Evolutionary conservation across 1,140 invertebrate species (phyloP).

Genomic region (Radopholus similis): DNA sequence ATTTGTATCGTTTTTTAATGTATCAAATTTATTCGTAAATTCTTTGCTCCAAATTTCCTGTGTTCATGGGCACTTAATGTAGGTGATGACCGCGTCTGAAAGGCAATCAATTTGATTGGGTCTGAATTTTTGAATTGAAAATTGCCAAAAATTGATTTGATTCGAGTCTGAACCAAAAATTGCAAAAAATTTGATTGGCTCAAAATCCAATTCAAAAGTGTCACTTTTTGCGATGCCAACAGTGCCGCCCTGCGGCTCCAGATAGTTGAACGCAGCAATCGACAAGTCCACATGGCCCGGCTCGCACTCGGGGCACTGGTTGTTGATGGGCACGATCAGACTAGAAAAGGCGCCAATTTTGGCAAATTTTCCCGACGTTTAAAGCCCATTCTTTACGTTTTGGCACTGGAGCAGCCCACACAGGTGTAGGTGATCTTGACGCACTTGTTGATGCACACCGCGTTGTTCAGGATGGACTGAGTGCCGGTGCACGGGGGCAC

Average conservation of each 20-base stretch:
- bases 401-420: background rate
- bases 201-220: background rate
- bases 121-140: no score
- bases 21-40: no score
- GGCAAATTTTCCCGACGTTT: background rate
- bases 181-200: background rate
- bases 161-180: background rate
- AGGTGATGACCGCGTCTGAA: background rate
- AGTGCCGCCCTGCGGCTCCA: constrained; percentile 17
- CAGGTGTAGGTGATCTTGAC: constrained; percentile 21
- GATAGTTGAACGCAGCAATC: background rate
- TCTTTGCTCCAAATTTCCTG: no score
- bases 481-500: constrained; percentile 19
- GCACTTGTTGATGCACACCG: constrained; percentile 23
- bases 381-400: constrained; percentile 10
- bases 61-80: background rate
- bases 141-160: no score
- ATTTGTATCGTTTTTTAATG: no score
- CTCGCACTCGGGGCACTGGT: constrained; percentile 27
- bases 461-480: constrained; percentile 18
- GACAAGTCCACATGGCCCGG: constrained; percentile 24
- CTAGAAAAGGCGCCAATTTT: constrained; percentile 4
- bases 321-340: constrained; percentile 22
- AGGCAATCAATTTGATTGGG: no score
- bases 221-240: constrained; percentile 5